Conservation (phyloP, 2,888 invertebrate species). For the Cantharis flavilabris region DNA sequence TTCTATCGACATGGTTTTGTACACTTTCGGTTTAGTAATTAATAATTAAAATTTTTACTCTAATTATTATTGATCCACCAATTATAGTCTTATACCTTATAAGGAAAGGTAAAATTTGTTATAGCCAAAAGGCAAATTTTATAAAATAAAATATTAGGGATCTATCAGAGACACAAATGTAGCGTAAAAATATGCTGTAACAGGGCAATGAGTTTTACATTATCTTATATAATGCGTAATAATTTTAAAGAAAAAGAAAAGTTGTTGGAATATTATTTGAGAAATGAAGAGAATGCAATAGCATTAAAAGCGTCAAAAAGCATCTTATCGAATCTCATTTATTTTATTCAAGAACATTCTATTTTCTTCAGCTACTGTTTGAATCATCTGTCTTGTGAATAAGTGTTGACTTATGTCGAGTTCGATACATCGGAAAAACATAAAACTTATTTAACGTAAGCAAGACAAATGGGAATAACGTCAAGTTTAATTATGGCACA, state of each 20-base stretch:
- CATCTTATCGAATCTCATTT: constrained; percentile 1
- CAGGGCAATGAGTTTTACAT: neutral
- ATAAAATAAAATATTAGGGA: neutral
- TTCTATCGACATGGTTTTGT: too few species aligned
- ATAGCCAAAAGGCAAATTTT: neutral
- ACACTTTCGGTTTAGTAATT: too few species aligned
- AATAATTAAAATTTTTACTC: too few species aligned
- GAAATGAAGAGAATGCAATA: neutral
- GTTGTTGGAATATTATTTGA: neutral
- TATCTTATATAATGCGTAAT: neutral
- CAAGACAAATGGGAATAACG: constrained; percentile 4
- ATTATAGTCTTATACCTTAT: too few species aligned
- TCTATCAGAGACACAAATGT: neutral
- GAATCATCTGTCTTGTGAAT: constrained; percentile 9
- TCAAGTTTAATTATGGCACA: constrained; percentile 4
- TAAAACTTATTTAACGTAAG: constrained; percentile 2
- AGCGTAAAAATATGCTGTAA: neutral
- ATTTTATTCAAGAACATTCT: constrained; percentile 6
- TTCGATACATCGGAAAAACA: constrained; percentile 7
- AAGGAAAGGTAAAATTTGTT: too few species aligned
- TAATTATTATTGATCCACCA: too few species aligned
- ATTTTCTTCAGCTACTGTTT: neutral
- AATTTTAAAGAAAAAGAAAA: neutral
- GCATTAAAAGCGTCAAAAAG: neutral
- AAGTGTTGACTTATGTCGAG: constrained; percentile 3